Conservation (phyloP, 2,113 vertebrate genomes). For the Thymallus thymallus region DNA sequence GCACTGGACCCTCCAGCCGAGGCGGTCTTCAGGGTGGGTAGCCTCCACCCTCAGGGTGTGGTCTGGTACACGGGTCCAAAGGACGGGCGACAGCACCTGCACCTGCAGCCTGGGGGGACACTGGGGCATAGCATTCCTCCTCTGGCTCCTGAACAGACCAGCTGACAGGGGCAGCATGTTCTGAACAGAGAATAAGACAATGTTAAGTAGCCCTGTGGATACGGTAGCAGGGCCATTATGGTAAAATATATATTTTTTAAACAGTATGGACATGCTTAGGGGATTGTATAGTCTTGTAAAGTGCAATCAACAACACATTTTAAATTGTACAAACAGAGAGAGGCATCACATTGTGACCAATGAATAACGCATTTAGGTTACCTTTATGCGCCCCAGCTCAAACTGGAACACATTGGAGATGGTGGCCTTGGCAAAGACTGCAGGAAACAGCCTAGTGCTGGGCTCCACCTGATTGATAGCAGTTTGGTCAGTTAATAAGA, state of each 20-base stretch:
- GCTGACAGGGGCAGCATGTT: conserved; percentile 92
- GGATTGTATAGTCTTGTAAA: no score
- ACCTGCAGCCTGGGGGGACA: conserved; percentile 89
- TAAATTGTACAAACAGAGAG: background rate
- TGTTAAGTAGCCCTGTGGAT: background rate
- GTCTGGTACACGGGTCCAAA: conserved; percentile 88
- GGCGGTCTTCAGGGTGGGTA: conserved; percentile 78
- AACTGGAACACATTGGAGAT: conserved; percentile 91
- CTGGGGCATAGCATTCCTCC: conserved; percentile 82
- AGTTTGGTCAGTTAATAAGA: background rate
- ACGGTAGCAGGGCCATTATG: no score
- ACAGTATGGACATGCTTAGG: no score
- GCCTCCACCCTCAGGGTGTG: conserved; percentile 78
- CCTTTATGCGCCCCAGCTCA: conserved; percentile 89
- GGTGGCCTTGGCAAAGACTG: conserved; percentile 92
- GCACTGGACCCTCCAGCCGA: conserved; percentile 89
- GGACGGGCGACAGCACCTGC: conserved; percentile 79
- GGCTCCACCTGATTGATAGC: conserved; percentile 83
- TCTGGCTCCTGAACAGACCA: conserved; percentile 87
- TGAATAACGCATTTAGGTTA: conserved; percentile 52
- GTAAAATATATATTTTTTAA: no score
- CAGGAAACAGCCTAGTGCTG: conserved; percentile 90
- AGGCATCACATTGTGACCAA: background rate
- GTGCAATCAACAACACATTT: no score
- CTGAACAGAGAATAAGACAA: conserved; percentile 57